Conservation (phyloP, 2,888 invertebrate genomes). For the Celastrina argiolus region DNA sequence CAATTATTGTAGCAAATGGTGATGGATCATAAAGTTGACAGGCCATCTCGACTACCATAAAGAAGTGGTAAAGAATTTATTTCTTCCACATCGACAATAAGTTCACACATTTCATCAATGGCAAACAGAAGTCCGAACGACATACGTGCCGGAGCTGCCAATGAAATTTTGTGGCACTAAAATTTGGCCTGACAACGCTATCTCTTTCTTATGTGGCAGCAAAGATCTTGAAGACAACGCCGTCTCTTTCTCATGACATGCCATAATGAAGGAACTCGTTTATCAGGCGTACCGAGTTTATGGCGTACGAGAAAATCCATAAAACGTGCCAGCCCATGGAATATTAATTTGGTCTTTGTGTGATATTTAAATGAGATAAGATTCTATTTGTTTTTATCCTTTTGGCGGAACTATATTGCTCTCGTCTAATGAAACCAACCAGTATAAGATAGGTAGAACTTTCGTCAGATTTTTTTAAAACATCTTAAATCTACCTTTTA, state of each 20-base stretch:
- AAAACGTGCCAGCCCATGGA: slow-evolving; percentile 51
- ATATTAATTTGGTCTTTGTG: slow-evolving; percentile 39
- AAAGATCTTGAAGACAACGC: not conserved
- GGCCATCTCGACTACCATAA: slow-evolving; percentile 14
- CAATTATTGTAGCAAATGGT: not conserved
- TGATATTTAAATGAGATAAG: slow-evolving; percentile 29
- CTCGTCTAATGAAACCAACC: not conserved
- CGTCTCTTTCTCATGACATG: not conserved
- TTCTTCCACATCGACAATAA: slow-evolving; percentile 34
- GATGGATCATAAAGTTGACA: not conserved
- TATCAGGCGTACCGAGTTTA: slow-evolving; percentile 42
- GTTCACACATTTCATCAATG: slow-evolving; percentile 58
- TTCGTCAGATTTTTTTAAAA: too few relatives aligned
- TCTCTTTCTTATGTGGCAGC: not conserved
- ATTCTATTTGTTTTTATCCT: not conserved
- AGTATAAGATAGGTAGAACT: not conserved
- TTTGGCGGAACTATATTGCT: not conserved
- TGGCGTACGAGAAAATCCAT: slow-evolving; percentile 49
- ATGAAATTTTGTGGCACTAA: slow-evolving; percentile 43
- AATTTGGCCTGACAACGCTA: slow-evolving; percentile 36
- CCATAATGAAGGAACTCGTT: slow-evolving; percentile 28
- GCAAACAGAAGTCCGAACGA: slow-evolving; percentile 65
- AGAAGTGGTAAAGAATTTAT: slow-evolving; percentile 7
- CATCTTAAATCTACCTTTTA: too few relatives aligned
- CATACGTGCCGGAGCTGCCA: slow-evolving; percentile 58